phyloP scores from a whole-genome alignment of 2,113 vertebrate genomes.

The Dinomys branickii region DNA sequence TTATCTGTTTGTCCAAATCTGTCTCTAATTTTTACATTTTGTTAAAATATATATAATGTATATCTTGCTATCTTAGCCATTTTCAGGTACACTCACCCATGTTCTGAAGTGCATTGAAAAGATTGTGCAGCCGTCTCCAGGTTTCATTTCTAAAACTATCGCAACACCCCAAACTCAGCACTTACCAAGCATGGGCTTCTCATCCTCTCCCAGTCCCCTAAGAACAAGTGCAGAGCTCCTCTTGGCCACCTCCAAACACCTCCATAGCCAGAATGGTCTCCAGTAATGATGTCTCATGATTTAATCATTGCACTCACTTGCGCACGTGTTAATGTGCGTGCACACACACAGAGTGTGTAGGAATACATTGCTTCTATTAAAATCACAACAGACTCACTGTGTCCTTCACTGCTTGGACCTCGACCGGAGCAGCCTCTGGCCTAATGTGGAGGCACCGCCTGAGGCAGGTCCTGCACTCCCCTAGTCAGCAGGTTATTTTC shows the following conservation, averaged over 20 bases:
- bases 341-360: neutral
- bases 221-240: neutral
- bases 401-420: fast-evolving
- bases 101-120: neutral
- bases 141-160: neutral
- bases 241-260: neutral
- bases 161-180: neutral
- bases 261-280: neutral
- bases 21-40: conserved; percentile 1
- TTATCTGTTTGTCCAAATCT: neutral
- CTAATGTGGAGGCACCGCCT: neutral
- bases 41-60: neutral
- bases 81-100: neutral
- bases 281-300: neutral
- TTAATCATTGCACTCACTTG: neutral
- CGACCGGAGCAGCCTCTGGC: neutral
- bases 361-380: neutral
- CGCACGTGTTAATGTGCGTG: neutral
- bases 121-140: neutral
- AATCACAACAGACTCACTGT: neutral
- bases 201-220: neutral
- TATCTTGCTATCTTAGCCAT: neutral
- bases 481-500: neutral
- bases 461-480: neutral
- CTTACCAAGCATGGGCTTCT: neutral